A percentile compares a stretch with the other conserved stretches of the same genome.
phyloP scores from a whole-genome alignment of 2,113 vertebrate species.

The Tautogolabrus adspersus region DNA sequence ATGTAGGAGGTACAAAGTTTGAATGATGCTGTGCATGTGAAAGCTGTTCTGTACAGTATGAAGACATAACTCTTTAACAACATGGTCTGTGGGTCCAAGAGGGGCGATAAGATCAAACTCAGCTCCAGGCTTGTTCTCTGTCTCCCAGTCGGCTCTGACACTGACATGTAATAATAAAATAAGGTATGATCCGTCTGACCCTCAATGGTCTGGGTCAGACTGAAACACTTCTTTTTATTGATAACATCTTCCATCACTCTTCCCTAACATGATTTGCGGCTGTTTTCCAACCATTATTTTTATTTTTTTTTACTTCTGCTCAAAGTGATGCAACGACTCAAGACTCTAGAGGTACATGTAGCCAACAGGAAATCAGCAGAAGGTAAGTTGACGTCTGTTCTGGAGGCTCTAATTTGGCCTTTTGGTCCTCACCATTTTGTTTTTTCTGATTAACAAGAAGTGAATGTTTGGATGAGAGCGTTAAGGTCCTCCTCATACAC shows the following conservation, averaged over 20 bases:
- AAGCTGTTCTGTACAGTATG: background rate
- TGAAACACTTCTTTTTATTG: conserved; percentile 33
- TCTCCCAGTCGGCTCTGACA: background rate
- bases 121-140: background rate
- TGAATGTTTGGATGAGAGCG: too few species aligned
- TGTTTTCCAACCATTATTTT: conserved; percentile 1
- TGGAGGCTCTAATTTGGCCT: too few species aligned
- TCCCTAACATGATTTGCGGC: conserved; percentile 3
- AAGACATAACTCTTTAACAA: background rate
- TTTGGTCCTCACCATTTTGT: too few species aligned
- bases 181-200: conserved; percentile 5
- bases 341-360: too few species aligned
- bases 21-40: background rate
- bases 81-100: background rate
- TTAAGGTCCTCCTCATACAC: too few species aligned
- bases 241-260: conserved; percentile 29
- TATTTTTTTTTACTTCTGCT: background rate
- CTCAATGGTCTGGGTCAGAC: conserved; percentile 14
- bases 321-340: conserved; percentile 8
- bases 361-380: too few species aligned
- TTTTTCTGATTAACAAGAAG: too few species aligned
- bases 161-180: conserved; percentile 27
- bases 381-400: too few species aligned
- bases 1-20: background rate
- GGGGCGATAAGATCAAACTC: background rate